These are phyloP conservation scores for Andrena trimmerana DNA, from an alignment of 2,888 invertebrate species.

Conservation along the genomic window DNA sequence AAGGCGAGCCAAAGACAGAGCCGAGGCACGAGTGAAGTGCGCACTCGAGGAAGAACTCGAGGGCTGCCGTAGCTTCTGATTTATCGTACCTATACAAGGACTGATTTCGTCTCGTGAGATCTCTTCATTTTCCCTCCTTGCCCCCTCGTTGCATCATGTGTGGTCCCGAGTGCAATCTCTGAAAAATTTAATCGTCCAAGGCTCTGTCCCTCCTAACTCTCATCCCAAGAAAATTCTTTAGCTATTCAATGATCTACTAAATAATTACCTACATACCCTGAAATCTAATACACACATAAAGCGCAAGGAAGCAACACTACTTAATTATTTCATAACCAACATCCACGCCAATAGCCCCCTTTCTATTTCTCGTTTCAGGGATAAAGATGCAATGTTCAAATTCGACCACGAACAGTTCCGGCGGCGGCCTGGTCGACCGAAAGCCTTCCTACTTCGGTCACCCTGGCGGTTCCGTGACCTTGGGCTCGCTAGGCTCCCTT, in stretches of 20 bases:
- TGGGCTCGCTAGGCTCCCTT: conserved; percentile 79
- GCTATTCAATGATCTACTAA: not conserved
- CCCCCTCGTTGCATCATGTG: conserved; percentile 55
- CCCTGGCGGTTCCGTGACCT: conserved; percentile 73
- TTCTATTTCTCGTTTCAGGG: conserved; percentile 73
- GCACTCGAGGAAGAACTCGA: conserved; percentile 77
- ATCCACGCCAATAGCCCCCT: not conserved
- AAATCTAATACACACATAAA: too few relatives aligned
- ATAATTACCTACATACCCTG: too few relatives aligned
- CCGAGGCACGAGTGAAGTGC: conserved; percentile 79
- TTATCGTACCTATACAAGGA: conserved; percentile 74
- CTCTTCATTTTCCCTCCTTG: conserved; percentile 40
- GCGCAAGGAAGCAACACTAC: too few relatives aligned
- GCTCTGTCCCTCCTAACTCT: not conserved
- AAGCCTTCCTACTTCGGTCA: conserved; percentile 80
- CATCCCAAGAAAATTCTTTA: not conserved
- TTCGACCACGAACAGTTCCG: conserved; percentile 79
- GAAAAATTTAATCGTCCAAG: conserved; percentile 16
- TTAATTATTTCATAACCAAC: not conserved
- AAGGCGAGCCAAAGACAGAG: conserved; percentile 54
- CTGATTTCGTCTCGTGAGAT: conserved; percentile 68
- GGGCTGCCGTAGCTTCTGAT: conserved; percentile 72
- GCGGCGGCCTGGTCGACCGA: conserved; percentile 80
- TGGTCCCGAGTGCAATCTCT: conserved; percentile 55
- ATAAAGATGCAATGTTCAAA: conserved; percentile 80